These are phyloP conservation scores for Gopherus flavomarginatus DNA, from an alignment of 2,113 vertebrate species.

Conservation along the genomic window DNA sequence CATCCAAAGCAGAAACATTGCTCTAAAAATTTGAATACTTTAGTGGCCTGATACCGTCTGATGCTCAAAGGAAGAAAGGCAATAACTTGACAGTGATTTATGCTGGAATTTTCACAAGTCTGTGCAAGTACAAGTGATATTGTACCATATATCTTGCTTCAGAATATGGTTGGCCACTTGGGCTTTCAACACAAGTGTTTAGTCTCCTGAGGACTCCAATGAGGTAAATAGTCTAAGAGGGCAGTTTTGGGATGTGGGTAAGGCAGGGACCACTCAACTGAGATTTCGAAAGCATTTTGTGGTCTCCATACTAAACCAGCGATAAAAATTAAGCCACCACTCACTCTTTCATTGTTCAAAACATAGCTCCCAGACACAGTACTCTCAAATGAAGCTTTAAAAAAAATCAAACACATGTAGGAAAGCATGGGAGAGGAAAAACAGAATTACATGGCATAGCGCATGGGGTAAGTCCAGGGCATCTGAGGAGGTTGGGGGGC, in stretches of 20 bases:
- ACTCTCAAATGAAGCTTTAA: neutral
- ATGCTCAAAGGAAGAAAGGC: fast-evolving
- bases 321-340: neutral
- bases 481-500: neutral
- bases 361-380: neutral
- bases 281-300: neutral
- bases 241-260: neutral
- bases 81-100: neutral
- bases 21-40: neutral
- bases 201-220: neutral
- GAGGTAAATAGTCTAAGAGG: neutral
- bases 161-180: neutral
- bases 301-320: neutral
- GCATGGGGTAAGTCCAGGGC: neutral
- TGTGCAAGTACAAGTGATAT: neutral
- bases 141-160: neutral
- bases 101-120: neutral
- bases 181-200: neutral
- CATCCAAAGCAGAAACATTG: neutral
- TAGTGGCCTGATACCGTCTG: neutral
- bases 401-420: neutral
- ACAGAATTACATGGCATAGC: neutral
- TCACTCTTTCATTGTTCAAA: neutral
- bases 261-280: neutral
- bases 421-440: neutral